Conservation (phyloP, 2,888 invertebrate species). For the Trichopria drosophilae region DNA sequence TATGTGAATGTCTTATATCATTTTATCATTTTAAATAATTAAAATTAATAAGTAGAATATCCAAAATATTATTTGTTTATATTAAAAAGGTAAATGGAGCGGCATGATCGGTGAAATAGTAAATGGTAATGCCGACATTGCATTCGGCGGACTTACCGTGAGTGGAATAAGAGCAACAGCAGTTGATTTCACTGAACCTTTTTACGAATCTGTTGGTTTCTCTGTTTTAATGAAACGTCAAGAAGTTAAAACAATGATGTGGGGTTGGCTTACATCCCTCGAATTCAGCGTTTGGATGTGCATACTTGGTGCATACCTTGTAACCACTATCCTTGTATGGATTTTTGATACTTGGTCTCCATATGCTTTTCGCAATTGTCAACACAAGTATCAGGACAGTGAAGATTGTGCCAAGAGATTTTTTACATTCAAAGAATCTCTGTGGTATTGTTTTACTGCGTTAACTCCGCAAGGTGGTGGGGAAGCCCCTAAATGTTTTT, state of each 20-base stretch:
- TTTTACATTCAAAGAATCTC: constrained; percentile 92
- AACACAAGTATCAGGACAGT: constrained; percentile 69
- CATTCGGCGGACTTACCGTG: constrained; percentile 85
- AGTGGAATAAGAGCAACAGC: constrained; percentile 94
- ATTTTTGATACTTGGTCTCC: constrained; percentile 94
- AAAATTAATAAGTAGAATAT: no score
- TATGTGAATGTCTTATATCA: no score
- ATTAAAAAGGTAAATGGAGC: constrained; percentile 81
- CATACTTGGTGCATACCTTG: constrained; percentile 87
- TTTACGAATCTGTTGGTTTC: constrained; percentile 92
- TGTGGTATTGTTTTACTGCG: constrained; percentile 99
- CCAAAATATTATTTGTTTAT: no score
- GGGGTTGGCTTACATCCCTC: no score
- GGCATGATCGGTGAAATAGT: constrained; percentile 76
- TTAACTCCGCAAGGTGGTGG: constrained; percentile 93
- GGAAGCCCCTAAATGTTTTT: constrained; percentile 93
- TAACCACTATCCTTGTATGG: constrained; percentile 90
- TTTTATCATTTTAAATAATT: no score
- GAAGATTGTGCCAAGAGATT: no score
- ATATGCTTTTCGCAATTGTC: constrained; percentile 90
- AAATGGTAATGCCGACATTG: constrained; percentile 86
- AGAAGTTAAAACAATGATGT: no score
- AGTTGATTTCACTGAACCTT: constrained; percentile 94
- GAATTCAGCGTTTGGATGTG: constrained; percentile 94
- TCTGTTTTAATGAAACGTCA: constrained; percentile 95